Percentiles rank a stretch among this genome's conserved stretches.
Conservation (phyloP, 2,113 vertebrate species). For the Sardina pilchardus region DNA sequence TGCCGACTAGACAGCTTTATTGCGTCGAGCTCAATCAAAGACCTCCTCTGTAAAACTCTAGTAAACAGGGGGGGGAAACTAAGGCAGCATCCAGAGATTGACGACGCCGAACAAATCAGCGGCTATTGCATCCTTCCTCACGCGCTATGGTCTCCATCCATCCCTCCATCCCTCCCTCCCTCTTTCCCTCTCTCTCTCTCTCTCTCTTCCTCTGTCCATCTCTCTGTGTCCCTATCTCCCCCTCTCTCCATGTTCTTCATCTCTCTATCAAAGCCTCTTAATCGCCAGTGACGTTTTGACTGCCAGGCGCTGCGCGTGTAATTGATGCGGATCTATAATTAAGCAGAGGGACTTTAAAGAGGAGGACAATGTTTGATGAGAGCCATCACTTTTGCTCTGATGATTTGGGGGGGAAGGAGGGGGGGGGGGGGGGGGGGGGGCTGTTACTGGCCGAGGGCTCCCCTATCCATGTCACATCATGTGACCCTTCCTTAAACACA, state of each 20-base stretch:
- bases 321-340: conserved; percentile 66
- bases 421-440: neutral
- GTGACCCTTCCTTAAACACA: neutral
- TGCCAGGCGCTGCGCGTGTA: conserved; percentile 59
- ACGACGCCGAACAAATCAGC: conserved; percentile 69
- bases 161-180: neutral
- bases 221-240: conserved; percentile 37
- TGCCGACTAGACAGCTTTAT: conserved; percentile 76
- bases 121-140: neutral
- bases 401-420: conserved; percentile 10
- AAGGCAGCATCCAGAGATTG: conserved; percentile 58
- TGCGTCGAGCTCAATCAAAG: conserved; percentile 70
- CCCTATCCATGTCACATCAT: neutral
- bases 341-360: conserved; percentile 67
- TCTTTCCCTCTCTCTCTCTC: neutral
- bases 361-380: conserved; percentile 58
- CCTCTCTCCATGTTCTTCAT: conserved; percentile 47
- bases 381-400: conserved; percentile 57
- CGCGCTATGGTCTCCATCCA: neutral
- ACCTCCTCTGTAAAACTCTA: conserved; percentile 54
- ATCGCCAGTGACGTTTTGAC: conserved; percentile 65
- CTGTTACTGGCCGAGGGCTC: neutral
- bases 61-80: conserved; percentile 45
- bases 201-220: neutral
- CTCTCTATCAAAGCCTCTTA: conserved; percentile 49